Evolutionary conservation across 2,113 vertebrate species (phyloP).

Genomic region (Percina caprodes): DNA sequence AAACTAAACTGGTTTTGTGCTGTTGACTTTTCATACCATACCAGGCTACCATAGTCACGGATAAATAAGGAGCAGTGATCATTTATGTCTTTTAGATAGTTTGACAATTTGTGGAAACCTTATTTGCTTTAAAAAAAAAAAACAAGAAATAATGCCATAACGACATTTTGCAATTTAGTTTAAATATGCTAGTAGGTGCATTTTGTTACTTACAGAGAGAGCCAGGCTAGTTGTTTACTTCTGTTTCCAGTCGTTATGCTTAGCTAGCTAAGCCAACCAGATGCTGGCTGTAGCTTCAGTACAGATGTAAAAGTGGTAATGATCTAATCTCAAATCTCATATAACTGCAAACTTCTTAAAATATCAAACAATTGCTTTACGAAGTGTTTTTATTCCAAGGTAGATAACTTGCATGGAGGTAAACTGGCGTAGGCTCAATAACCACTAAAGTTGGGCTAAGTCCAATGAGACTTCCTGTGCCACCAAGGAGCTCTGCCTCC

Average conservation of each 20-base stretch:
- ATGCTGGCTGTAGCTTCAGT: not conserved
- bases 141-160: too few relatives aligned
- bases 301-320: not conserved
- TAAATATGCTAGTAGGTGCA: not conserved
- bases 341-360: not conserved
- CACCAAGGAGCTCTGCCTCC: slow-evolving; percentile 22
- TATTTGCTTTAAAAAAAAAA: not conserved
- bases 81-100: not conserved
- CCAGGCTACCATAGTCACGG: too few relatives aligned
- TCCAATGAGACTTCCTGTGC: slow-evolving; percentile 21
- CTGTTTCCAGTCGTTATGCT: not conserved
- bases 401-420: not conserved
- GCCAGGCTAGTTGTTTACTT: too few relatives aligned
- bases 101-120: not conserved
- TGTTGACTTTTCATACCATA: not conserved
- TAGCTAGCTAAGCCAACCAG: not conserved
- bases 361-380: not conserved
- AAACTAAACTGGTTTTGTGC: not conserved
- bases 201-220: not conserved
- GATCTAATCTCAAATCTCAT: not conserved
- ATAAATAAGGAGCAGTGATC: not conserved
- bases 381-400: not conserved
- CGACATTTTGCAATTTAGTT: too few relatives aligned
- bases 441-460: slow-evolving; percentile 13
- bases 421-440: slow-evolving; percentile 6